Evolutionary conservation across 2,888 invertebrate species (phyloP).

Genomic region (Lapara coniferarum): DNA sequence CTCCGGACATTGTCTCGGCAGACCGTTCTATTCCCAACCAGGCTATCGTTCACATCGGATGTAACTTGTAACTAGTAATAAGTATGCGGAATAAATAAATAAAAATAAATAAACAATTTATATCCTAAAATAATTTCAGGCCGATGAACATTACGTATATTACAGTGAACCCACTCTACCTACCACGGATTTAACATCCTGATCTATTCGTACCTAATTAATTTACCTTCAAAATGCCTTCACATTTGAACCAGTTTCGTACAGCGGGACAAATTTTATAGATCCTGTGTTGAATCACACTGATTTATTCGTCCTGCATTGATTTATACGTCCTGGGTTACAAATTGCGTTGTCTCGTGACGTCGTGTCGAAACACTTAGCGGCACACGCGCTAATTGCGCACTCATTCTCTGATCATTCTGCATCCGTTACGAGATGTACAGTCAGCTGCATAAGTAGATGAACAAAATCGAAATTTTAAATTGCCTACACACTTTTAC

Average conservation of each 20-base stretch:
- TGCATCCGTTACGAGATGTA: constrained; percentile 30
- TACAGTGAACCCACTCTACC: no score
- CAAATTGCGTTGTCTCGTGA: constrained; percentile 33
- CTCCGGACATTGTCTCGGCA: no score
- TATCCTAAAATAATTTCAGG: no score
- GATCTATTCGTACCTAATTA: not conserved
- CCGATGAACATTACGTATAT: no score
- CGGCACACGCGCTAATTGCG: constrained; percentile 39
- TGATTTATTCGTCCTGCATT: not conserved
- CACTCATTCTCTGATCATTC: constrained; percentile 37
- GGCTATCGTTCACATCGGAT: no score
- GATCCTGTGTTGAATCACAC: constrained; percentile 13
- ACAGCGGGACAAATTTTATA: constrained; percentile 1
- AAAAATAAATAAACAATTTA: no score
- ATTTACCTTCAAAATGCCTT: constrained; percentile 5
- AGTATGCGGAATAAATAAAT: no score
- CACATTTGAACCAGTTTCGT: constrained; percentile 9
- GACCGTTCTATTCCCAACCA: no score
- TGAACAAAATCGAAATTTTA: no score
- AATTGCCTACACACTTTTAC: no score
- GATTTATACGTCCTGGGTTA: constrained; percentile 24
- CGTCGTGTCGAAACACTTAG: constrained; percentile 36
- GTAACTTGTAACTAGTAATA: no score
- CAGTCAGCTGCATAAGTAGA: not conserved
- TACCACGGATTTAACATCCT: not conserved